Evolutionary conservation across 2,797 vertebrate species (phyloP), one percentile per base, ranked within the genome.

Genomic region (Rhodeus uyekii): DNA sequence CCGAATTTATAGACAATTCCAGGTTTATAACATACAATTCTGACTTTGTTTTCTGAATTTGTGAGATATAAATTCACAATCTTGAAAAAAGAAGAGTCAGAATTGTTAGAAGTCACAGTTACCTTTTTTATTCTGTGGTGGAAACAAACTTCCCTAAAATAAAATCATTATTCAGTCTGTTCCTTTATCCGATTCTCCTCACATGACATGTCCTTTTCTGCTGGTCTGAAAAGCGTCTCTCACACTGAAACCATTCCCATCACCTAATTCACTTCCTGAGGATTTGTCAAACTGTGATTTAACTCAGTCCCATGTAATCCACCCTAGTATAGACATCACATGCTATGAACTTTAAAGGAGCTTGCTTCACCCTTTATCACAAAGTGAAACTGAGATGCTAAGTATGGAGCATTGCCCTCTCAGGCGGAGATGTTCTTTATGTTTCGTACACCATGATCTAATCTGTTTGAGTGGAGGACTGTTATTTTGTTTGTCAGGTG

Each of bases 401-500:
- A 81, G 34, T 50, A 65, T 74, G 34, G 60, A 74, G 32, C 24
- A 16, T 61, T 61, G 42, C 39, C n/a, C 32, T 72, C 53, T 27
- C 78, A 71, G 39, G 65, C 65, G 24, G 38, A 58, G 36, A 65
- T 76, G 36, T 67, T 83, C 77, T 72, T 72, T 14, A 71, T 65
- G 75, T 82, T 61, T 32, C n/a, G 42, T 44, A 63, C 64, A 46
- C 53, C 39, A n/a, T 38, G 29, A 86, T 36, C 65, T 53, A 18
- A 39, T 67, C 69, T 78, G 38, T 65, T 19, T 67, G 61, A 44
- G 76, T 50, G 46, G 42, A 48, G 42, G 73, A 29, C 46, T 83
- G 71, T 84, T 83, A 80, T 87, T 86, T 77, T 74, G 36, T 27
- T 29, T 78, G 86, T 84, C 86, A 80, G 55, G 73, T 34, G 16